Evolutionary conservation across 2,113 vertebrate species (phyloP).

Genomic region (Taxidea taxus): DNA sequence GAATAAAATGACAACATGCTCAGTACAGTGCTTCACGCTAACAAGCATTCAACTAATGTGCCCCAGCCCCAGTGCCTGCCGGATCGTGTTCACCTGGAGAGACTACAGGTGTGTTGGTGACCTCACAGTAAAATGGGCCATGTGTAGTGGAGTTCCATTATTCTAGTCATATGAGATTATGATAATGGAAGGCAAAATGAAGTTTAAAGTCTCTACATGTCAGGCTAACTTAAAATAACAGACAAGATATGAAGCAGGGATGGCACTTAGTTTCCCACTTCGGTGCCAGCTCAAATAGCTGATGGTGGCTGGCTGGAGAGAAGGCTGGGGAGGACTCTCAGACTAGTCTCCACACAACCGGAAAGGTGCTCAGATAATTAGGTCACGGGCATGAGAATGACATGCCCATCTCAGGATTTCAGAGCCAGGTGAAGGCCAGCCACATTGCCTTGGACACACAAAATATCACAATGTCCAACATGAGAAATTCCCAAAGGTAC

Average conservation of each 20-base stretch:
- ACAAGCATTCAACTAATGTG: background rate
- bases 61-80: background rate
- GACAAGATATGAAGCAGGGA: background rate
- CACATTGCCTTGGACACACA: background rate
- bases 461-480: background rate
- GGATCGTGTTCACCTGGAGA: background rate
- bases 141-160: background rate
- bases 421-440: background rate
- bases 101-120: background rate
- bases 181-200: background rate
- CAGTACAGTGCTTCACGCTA: background rate
- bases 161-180: background rate
- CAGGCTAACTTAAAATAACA: background rate
- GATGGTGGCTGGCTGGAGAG: background rate
- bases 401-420: background rate
- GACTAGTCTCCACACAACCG: fast-evolving
- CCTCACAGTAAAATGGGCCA: background rate
- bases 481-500: background rate
- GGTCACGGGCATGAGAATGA: background rate
- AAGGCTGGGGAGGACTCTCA: background rate
- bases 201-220: background rate
- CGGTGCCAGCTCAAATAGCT: background rate
- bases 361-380: background rate
- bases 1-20: background rate
- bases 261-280: background rate